Evolutionary conservation across 2,113 vertebrate genomes (phyloP).

Genomic region (Pluvianellus socialis): DNA sequence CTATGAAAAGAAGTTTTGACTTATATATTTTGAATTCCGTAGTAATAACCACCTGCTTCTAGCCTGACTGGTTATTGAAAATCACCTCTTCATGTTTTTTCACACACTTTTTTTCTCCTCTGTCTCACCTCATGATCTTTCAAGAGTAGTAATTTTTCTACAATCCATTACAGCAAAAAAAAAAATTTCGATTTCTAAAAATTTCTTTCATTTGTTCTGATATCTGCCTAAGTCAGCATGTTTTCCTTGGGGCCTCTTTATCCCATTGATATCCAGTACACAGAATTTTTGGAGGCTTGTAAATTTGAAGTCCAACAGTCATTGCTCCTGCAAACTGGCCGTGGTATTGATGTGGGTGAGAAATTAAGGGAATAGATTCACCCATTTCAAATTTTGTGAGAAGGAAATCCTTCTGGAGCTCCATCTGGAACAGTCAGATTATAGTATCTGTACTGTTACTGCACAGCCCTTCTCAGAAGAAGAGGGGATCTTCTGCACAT

Average conservation of each 20-base stretch:
- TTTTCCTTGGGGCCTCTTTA: neutral
- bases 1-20: neutral
- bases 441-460: neutral
- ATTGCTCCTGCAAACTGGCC: neutral
- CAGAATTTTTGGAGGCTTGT: neutral
- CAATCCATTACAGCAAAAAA: neutral
- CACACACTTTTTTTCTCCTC: neutral
- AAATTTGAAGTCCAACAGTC: neutral
- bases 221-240: neutral
- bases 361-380: neutral
- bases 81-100: neutral
- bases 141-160: neutral
- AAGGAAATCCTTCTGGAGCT: neutral
- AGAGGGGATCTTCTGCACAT: neutral
- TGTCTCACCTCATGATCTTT: neutral
- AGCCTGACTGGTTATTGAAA: neutral
- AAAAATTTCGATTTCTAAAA: neutral
- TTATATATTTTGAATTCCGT: neutral
- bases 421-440: neutral
- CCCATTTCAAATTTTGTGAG: neutral
- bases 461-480: neutral
- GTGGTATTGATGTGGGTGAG: accelerated
- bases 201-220: no score
- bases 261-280: neutral
- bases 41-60: neutral